A percentile compares a stretch with the other conserved stretches of the same genome.
Conservation (phyloP, 2,888 invertebrate species). For the Noctua comes region DNA sequence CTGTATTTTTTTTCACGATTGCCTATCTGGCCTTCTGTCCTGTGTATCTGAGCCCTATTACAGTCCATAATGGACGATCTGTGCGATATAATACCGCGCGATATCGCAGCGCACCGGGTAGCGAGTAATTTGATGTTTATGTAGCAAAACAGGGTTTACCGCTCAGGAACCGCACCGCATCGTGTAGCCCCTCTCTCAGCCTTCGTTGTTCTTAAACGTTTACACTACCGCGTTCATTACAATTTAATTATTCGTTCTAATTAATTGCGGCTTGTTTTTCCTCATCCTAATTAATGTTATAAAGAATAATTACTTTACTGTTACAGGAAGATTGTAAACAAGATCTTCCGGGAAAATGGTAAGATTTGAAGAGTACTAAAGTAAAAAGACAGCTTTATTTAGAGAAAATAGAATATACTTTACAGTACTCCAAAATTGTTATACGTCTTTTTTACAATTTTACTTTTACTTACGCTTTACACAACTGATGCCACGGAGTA, state of each 20-base stretch:
- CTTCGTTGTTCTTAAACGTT: background rate
- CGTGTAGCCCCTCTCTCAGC: background rate
- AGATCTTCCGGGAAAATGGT: slow-evolving; percentile 19
- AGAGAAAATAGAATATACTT: background rate
- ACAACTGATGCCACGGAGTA: slow-evolving; percentile 90
- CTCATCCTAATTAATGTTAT: slow-evolving; percentile 15
- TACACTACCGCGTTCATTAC: slow-evolving; percentile 2
- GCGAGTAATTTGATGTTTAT: too few relatives aligned
- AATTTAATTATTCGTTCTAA: slow-evolving; percentile 22
- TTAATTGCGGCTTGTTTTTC: background rate
- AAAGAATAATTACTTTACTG: slow-evolving; percentile 7
- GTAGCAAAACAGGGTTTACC: background rate
- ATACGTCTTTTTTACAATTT: background rate
- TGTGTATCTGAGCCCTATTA: background rate
- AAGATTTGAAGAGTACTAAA: background rate
- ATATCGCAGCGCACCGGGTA: too few relatives aligned
- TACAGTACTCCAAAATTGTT: background rate
- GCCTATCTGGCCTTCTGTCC: background rate
- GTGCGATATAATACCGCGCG: background rate
- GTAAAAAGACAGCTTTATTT: background rate
- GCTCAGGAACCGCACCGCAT: background rate
- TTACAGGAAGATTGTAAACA: background rate
- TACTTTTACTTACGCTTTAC: slow-evolving; percentile 90
- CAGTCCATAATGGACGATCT: background rate
- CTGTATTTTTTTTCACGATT: background rate